Evolutionary conservation across 2,888 invertebrate genomes (phyloP).

Genomic region (Parapristionchus giblindavisi): DNA sequence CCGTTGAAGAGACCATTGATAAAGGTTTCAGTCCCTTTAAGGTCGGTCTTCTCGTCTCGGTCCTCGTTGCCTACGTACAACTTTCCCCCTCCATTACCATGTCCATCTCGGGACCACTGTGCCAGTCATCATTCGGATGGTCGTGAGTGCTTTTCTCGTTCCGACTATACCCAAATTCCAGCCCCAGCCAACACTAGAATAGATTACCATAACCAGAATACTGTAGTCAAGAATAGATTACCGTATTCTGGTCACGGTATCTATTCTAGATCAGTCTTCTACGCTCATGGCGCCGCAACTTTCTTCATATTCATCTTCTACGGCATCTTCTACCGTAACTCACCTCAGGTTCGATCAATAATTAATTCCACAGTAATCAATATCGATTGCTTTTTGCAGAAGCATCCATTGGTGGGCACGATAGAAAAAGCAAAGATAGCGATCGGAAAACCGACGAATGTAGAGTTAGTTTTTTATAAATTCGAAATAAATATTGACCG

Average conservation of each 20-base stretch:
- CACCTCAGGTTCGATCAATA: slow-evolving; percentile 56
- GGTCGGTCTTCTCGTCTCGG: slow-evolving; percentile 67
- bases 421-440: slow-evolving; percentile 66
- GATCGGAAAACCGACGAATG: slow-evolving; percentile 60
- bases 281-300: slow-evolving; percentile 14
- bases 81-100: slow-evolving; percentile 64
- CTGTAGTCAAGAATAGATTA: background rate
- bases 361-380: background rate
- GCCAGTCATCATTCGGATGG: slow-evolving; percentile 34
- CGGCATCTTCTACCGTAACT: slow-evolving; percentile 65
- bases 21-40: no score
- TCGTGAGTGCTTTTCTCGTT: slow-evolving; percentile 17
- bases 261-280: slow-evolving; percentile 26
- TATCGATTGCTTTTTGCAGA: slow-evolving; percentile 15
- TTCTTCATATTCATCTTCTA: slow-evolving; percentile 33
- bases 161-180: background rate
- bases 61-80: slow-evolving; percentile 67
- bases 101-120: slow-evolving; percentile 54
- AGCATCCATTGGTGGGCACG: slow-evolving; percentile 64
- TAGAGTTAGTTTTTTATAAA: slow-evolving; percentile 46
- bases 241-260: background rate
- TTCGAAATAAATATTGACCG: no score
- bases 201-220: background rate
- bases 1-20: no score
- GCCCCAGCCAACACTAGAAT: background rate